These are phyloP conservation scores for Masnerella sp. DNA, from an alignment of 2,888 invertebrate species.

Conservation along the genomic window DNA sequence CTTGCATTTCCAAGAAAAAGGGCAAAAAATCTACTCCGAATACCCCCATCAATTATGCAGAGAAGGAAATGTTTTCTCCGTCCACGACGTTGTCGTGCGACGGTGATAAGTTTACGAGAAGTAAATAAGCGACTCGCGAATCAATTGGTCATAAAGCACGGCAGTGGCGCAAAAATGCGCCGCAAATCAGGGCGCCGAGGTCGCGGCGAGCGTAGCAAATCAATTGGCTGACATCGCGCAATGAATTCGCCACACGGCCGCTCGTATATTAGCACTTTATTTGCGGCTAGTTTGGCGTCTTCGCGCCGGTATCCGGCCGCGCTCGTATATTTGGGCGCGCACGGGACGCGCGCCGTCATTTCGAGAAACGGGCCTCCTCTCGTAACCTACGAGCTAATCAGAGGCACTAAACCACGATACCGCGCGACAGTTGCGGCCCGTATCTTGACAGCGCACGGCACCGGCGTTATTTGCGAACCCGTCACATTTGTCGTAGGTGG, in stretches of 20 bases:
- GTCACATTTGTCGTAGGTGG: constrained; percentile 77
- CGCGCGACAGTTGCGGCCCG: constrained; percentile 70
- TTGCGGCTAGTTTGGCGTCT: no score
- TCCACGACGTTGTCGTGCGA: constrained; percentile 10
- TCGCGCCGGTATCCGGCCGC: constrained; percentile 3
- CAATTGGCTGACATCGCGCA: constrained; percentile 54
- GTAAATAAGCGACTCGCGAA: constrained; percentile 37
- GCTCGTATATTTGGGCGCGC: constrained; percentile 31
- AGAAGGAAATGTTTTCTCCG: no score
- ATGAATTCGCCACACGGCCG: constrained; percentile 57
- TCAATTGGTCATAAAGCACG: constrained; percentile 51
- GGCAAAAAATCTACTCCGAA: no score
- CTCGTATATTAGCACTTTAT: constrained; percentile 57
- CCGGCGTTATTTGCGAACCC: constrained; percentile 72
- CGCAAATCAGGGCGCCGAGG: constrained; percentile 49
- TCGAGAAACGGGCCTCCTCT: constrained; percentile 59
- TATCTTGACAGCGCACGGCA: constrained; percentile 67
- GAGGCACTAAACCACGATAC: constrained; percentile 76
- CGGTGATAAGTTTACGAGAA: constrained; percentile 41
- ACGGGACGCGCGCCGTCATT: constrained; percentile 44
- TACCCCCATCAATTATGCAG: no score
- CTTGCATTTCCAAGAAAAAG: no score
- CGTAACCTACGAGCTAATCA: constrained; percentile 72
- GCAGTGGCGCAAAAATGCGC: constrained; percentile 24
- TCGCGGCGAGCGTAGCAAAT: constrained; percentile 53